A percentile compares a stretch with the other conserved stretches of the same genome.
Conservation (phyloP, 1,140 invertebrate species). For the Uloborus diversus region DNA sequence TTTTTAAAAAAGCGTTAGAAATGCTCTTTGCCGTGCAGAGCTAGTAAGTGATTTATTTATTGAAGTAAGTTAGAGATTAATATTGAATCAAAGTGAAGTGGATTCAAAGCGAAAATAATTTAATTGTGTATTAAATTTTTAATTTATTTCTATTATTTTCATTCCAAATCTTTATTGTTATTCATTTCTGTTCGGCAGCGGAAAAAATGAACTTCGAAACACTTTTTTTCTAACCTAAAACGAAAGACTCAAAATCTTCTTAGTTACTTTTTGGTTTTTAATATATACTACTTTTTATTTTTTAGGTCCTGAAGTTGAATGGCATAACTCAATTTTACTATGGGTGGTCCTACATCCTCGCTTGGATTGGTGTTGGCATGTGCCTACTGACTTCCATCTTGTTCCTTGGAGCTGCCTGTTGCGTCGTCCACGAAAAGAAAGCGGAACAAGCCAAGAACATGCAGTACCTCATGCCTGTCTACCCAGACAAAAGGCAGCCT, state of each 20-base stretch:
- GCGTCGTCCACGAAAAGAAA: conserved; percentile 88
- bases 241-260: not conserved
- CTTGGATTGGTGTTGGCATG: conserved; percentile 92
- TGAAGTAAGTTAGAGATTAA: too few species aligned
- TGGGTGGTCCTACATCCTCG: conserved; percentile 95
- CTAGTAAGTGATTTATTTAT: too few species aligned
- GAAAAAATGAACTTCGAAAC: too few species aligned
- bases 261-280: not conserved
- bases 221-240: too few species aligned
- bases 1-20: too few species aligned
- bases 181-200: too few species aligned
- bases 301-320: conserved; percentile 84
- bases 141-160: too few species aligned
- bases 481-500: conserved; percentile 92
- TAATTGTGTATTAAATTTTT: too few species aligned
- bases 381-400: conserved; percentile 87
- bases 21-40: too few species aligned
- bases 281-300: not conserved
- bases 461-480: conserved; percentile 97
- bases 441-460: conserved; percentile 94
- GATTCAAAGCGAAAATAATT: too few species aligned
- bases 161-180: too few species aligned
- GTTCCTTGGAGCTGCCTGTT: conserved; percentile 90
- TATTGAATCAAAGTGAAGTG: too few species aligned
- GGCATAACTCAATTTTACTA: conserved; percentile 79